phyloP scores from a whole-genome alignment of 2,113 vertebrate genomes.

The Hypomesus transpacificus region DNA sequence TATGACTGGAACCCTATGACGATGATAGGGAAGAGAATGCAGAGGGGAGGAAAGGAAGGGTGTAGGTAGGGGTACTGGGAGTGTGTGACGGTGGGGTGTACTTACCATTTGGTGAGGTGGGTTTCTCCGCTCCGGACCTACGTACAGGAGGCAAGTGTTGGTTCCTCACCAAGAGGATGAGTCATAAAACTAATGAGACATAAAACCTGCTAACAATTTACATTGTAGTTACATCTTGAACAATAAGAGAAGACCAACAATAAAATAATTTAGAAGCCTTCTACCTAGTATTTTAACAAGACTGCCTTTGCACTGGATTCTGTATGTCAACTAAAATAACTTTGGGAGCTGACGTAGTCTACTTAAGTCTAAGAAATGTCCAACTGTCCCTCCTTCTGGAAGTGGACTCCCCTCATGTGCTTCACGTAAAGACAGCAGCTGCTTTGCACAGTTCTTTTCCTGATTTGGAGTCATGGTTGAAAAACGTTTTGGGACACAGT shows the following conservation, averaged over 20 bases:
- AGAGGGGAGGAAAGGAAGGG: too few relatives aligned
- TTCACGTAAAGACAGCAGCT: conserved; percentile 20
- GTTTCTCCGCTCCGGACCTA: too few relatives aligned
- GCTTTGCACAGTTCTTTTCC: conserved; percentile 65
- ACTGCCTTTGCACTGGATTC: not conserved
- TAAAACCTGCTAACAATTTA: too few relatives aligned
- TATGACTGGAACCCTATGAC: too few relatives aligned
- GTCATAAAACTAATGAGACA: too few relatives aligned
- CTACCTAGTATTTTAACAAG: not conserved
- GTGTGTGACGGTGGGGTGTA: too few relatives aligned
- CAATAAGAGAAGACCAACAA: not conserved
- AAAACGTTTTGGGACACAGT: conserved; percentile 67
- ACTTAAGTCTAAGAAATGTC: conserved; percentile 90
- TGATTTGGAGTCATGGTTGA: conserved; percentile 63
- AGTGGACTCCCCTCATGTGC: conserved; percentile 32
- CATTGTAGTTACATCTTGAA: not conserved
- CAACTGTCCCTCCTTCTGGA: conserved; percentile 72
- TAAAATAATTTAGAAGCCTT: not conserved
- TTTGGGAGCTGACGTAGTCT: conserved; percentile 91
- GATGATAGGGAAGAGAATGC: too few relatives aligned
- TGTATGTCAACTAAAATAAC: conserved; percentile 75
- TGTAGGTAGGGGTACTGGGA: too few relatives aligned
- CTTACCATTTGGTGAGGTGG: too few relatives aligned
- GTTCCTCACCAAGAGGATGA: too few relatives aligned
- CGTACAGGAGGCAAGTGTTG: too few relatives aligned